phyloP scores from a whole-genome alignment of 2,797 vertebrate genomes.

The Myotis daubentonii region DNA sequence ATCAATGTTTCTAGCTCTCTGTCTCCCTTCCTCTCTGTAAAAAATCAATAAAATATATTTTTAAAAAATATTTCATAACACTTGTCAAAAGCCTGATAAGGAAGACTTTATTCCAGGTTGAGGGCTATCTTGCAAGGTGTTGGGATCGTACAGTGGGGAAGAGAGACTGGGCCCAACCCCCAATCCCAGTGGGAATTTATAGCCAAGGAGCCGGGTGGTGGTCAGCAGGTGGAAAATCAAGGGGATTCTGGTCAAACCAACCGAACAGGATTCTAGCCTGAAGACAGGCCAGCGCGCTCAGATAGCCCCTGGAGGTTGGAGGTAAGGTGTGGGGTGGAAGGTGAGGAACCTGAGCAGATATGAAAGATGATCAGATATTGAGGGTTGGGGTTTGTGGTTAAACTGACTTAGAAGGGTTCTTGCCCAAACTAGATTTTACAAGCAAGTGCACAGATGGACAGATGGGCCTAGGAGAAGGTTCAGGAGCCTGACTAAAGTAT shows the following conservation, averaged over 20 bases:
- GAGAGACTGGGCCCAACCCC: background rate
- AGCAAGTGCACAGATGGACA: background rate
- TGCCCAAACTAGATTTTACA: background rate
- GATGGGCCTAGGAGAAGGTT: too few relatives aligned
- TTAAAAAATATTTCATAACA: too few relatives aligned
- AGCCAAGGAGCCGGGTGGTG: too few relatives aligned
- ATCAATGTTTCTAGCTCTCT: too few relatives aligned
- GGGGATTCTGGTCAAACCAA: background rate
- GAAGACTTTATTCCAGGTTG: background rate
- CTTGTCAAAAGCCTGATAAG: background rate
- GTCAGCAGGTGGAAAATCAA: background rate
- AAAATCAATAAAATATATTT: too few relatives aligned
- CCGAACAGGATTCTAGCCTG: background rate
- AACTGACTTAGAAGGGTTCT: background rate
- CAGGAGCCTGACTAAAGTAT: background rate
- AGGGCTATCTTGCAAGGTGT: too few relatives aligned
- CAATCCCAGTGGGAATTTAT: background rate
- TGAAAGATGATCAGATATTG: background rate
- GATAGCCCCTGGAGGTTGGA: background rate
- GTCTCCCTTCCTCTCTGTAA: too few relatives aligned
- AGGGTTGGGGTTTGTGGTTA: background rate
- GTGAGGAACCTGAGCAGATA: background rate
- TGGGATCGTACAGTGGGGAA: background rate
- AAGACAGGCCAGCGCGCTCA: background rate
- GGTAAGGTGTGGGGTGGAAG: background rate